Evolutionary conservation across 2,113 vertebrate genomes (phyloP).

Genomic region (Brienomyrus longianalis): DNA sequence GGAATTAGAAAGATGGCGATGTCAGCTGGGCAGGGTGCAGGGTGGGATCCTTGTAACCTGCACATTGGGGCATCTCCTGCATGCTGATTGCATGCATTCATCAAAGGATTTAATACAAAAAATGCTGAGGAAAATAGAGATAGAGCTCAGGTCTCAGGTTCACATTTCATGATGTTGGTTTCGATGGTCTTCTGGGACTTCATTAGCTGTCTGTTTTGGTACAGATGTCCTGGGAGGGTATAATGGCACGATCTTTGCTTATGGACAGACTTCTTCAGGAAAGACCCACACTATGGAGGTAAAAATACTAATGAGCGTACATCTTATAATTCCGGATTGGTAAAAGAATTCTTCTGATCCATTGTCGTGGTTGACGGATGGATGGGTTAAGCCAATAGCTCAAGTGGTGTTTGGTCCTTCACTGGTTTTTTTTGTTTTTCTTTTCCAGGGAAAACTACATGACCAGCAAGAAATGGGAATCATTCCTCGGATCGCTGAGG

Average conservation of each 20-base stretch:
- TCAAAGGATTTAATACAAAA: background rate
- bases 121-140: background rate
- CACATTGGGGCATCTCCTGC: background rate
- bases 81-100: background rate
- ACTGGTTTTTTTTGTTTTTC: slow-evolving; percentile 10
- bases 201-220: slow-evolving; percentile 16
- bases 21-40: background rate
- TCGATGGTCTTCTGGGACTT: background rate
- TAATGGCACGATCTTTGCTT: slow-evolving; percentile 91
- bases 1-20: background rate
- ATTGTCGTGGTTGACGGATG: background rate
- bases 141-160: background rate
- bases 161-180: background rate
- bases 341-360: background rate
- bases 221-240: slow-evolving; percentile 85
- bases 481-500: slow-evolving; percentile 84
- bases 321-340: background rate
- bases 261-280: slow-evolving; percentile 87
- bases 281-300: slow-evolving; percentile 97
- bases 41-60: background rate
- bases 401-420: background rate
- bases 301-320: slow-evolving; percentile 1
- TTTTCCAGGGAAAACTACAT: slow-evolving; percentile 77
- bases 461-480: slow-evolving; percentile 85
- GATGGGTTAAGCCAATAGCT: background rate